Percentiles rank a stretch among this genome's conserved stretches.
Evolutionary conservation across 2,888 invertebrate genomes (phyloP).

Genomic region (Vanessa cardui): DNA sequence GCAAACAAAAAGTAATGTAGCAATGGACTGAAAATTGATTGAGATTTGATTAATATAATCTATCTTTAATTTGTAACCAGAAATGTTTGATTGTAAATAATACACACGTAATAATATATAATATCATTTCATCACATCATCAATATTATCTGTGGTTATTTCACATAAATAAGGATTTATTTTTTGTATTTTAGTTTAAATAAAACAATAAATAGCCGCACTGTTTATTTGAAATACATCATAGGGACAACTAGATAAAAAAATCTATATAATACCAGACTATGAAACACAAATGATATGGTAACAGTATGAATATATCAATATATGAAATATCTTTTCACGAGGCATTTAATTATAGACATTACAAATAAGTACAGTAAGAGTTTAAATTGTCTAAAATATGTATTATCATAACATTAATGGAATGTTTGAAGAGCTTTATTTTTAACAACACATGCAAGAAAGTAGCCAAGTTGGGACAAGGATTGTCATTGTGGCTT

Average conservation of each 20-base stretch:
- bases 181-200: conserved; percentile 35
- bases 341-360: conserved; percentile 33
- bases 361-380: conserved; percentile 35
- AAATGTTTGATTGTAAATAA: no score
- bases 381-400: conserved; percentile 33
- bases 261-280: conserved; percentile 69
- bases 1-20: no score
- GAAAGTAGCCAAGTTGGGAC: no score
- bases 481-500: no score
- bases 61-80: no score
- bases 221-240: conserved; percentile 73
- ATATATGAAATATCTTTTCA: conserved; percentile 50
- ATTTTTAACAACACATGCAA: conserved; percentile 15
- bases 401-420: conserved; percentile 25
- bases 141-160: conserved; percentile 10
- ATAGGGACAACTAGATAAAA: conserved; percentile 77
- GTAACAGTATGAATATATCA: conserved; percentile 69
- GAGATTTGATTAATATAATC: no score
- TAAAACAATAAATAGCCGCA: conserved; percentile 63
- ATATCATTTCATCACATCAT: no score
- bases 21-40: no score
- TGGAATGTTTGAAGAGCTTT: conserved; percentile 31
- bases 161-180: no score
- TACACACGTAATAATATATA: no score
- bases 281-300: conserved; percentile 79